phyloP scores from a whole-genome alignment of 2,888 invertebrate genomes.

The Hoplodrina ambigua region DNA sequence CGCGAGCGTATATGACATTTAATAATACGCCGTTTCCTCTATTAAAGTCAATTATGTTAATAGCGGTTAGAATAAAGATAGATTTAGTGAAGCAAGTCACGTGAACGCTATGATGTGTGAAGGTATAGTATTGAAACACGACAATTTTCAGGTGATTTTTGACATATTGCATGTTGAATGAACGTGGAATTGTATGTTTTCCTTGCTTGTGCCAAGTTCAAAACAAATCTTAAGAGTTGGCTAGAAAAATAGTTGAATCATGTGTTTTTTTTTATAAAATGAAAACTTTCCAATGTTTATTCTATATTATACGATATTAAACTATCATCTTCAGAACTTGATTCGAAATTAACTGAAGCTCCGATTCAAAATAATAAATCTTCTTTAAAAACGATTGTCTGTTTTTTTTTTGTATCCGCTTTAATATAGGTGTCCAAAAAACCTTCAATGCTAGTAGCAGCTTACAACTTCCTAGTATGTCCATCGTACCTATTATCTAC shows the following conservation, averaged over 20 bases:
- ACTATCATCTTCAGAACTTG: background rate
- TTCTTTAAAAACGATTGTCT: no score
- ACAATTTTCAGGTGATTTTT: conserved; percentile 35
- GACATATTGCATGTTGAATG: conserved; percentile 26
- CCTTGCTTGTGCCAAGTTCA: background rate
- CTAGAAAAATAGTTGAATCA: background rate
- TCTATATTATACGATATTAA: no score
- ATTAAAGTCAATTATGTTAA: conserved; percentile 78
- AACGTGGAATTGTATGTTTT: conserved; percentile 17
- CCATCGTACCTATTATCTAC: background rate
- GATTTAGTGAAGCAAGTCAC: conserved; percentile 71
- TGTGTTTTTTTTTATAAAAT: no score
- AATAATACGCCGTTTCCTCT: conserved; percentile 73
- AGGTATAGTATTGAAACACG: conserved; percentile 26
- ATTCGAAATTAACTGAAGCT: background rate
- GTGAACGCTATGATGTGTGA: conserved; percentile 57
- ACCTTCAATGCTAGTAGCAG: background rate
- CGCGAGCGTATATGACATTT: conserved; percentile 49
- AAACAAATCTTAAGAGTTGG: conserved; percentile 12
- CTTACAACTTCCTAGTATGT: conserved; percentile 4
- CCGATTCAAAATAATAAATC: background rate
- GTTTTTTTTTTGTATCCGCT: background rate
- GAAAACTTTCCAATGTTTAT: background rate
- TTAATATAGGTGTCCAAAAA: conserved; percentile 2
- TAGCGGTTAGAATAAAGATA: conserved; percentile 70